phyloP scores from a whole-genome alignment of 2,113 vertebrate genomes.

The Labrus mixtus region DNA sequence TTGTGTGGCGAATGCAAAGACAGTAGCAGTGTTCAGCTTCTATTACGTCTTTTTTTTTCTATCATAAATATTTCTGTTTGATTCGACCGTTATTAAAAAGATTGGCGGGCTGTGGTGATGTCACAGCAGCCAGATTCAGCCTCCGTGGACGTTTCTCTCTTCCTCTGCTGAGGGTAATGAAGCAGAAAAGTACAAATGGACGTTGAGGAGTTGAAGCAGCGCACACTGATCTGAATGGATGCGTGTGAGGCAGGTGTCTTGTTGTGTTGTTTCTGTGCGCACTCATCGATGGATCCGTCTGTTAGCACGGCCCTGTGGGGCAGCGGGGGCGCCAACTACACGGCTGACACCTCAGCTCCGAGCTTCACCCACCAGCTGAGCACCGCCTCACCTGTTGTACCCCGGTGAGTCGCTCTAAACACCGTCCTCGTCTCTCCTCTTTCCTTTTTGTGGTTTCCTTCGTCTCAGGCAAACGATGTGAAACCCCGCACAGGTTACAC shows the following conservation, averaged over 20 bases:
- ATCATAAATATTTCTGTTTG: too few relatives aligned
- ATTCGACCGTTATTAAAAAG: too few relatives aligned
- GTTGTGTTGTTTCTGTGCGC: slow-evolving; percentile 10
- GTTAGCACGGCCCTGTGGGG: slow-evolving; percentile 62
- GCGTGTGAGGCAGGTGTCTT: slow-evolving; percentile 42
- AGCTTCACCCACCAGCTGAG: slow-evolving; percentile 59
- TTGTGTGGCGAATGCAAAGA: not conserved
- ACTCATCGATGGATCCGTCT: slow-evolving; percentile 68
- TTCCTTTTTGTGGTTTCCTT: too few relatives aligned
- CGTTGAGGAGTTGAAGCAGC: slow-evolving; percentile 17
- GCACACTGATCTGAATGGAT: slow-evolving; percentile 23
- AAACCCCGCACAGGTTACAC: too few relatives aligned
- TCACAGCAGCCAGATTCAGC: too few relatives aligned
- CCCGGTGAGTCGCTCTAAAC: slow-evolving; percentile 44
- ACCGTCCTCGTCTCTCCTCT: too few relatives aligned
- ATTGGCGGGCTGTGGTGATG: too few relatives aligned
- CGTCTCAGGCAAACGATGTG: too few relatives aligned
- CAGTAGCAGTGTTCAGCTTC: not conserved
- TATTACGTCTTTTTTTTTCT: not conserved
- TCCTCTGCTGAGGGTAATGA: not conserved
- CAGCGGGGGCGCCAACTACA: slow-evolving; percentile 55
- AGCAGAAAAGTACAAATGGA: not conserved
- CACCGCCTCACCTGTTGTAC: slow-evolving; percentile 54
- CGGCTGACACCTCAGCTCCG: slow-evolving; percentile 33
- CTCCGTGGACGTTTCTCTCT: not conserved